These are phyloP conservation scores for Sylvicapra grimmia DNA, from an alignment of 2,113 vertebrate genomes.

Conservation along the genomic window DNA sequence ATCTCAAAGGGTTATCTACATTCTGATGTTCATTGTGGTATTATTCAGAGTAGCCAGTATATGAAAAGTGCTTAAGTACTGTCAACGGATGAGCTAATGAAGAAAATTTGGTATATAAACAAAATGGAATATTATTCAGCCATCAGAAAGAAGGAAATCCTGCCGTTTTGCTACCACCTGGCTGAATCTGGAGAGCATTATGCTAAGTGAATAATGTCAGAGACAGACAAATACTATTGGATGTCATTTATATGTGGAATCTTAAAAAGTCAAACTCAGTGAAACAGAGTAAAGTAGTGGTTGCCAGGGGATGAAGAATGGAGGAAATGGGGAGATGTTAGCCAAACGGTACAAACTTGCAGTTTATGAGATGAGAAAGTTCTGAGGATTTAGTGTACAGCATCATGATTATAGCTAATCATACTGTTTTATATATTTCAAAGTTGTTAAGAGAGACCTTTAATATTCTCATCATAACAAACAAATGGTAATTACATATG, in stretches of 20 bases:
- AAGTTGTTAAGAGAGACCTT: not conserved
- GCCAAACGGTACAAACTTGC: not conserved
- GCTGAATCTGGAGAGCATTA: not conserved
- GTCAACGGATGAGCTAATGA: not conserved
- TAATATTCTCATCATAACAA: not conserved
- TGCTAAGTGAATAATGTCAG: not conserved
- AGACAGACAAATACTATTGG: not conserved
- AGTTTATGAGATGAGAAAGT: not conserved
- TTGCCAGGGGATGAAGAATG: not conserved
- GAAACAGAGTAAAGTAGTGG: not conserved
- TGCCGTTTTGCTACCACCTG: not conserved
- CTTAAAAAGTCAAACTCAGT: not conserved
- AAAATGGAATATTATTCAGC: not conserved
- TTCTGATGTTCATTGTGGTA: not conserved
- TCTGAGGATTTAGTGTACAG: not conserved
- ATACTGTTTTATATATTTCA: not conserved
- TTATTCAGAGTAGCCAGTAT: not conserved
- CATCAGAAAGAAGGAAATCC: not conserved
- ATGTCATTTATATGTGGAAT: not conserved
- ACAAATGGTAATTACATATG: not conserved
- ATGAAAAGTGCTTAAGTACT: not conserved
- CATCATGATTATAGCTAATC: not conserved
- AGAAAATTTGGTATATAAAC: not conserved
- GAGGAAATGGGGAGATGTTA: not conserved
- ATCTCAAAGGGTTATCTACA: not conserved